phyloP scores from a whole-genome alignment of 2,113 vertebrate genomes.

The Microcebus jonahi region DNA sequence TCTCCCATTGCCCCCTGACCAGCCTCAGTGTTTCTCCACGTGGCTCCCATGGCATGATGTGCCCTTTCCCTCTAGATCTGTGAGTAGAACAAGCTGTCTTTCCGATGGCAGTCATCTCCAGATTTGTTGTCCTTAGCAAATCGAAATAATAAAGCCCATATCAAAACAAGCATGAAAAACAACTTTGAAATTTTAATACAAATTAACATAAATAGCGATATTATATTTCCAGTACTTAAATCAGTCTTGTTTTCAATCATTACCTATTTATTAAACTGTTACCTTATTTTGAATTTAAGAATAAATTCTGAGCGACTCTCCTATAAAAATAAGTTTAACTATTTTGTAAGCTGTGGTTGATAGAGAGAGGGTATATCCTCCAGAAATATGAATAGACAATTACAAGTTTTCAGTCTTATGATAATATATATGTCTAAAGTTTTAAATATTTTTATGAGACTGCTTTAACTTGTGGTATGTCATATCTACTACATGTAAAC shows the following conservation, averaged over 20 bases:
- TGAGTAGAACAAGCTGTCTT: background rate
- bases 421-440: background rate
- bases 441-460: background rate
- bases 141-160: background rate
- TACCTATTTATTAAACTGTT: background rate
- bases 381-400: background rate
- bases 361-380: background rate
- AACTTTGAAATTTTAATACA: background rate
- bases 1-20: background rate
- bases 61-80: background rate
- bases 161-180: background rate
- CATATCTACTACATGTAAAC: background rate
- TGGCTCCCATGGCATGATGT: fast-evolving
- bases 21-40: background rate
- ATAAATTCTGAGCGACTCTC: background rate
- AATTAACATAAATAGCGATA: background rate
- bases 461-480: background rate
- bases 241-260: background rate
- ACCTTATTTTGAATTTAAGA: conserved; percentile 13
- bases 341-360: background rate
- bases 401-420: background rate
- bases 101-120: background rate
- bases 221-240: background rate
- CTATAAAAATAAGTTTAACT: background rate
- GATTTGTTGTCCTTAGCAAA: background rate